Conservation (phyloP, 64 coral and sea anemone genomes). For the Stylophora pistillata region DNA sequence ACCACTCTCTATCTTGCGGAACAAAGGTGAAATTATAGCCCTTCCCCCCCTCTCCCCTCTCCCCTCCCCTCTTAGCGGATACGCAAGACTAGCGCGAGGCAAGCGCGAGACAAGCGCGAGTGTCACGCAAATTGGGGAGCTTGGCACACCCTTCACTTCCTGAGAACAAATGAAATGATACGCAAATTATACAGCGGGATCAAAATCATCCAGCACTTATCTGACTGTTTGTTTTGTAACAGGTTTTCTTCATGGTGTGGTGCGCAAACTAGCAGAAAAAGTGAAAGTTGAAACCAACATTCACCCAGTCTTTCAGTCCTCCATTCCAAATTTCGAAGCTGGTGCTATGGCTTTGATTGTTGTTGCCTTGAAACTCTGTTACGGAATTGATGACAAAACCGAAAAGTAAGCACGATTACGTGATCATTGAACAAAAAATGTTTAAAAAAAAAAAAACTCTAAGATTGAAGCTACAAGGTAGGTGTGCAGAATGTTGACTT, state of each 20-base stretch:
- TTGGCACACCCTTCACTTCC: too few species aligned
- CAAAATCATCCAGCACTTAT: neutral
- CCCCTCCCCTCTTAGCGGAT: too few species aligned
- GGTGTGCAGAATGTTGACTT: too few species aligned
- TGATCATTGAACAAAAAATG: neutral
- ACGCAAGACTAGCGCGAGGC: too few species aligned
- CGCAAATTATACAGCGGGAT: too few species aligned
- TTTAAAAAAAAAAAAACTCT: neutral
- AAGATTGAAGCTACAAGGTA: too few species aligned
- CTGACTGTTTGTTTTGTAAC: neutral
- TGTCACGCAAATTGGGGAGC: too few species aligned
- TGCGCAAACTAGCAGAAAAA: neutral
- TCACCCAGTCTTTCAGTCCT: neutral
- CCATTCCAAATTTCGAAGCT: conserved; percentile 39
- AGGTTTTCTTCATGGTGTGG: conserved; percentile 34
- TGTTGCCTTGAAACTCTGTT: conserved; percentile 65
- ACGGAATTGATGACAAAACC: conserved; percentile 62
- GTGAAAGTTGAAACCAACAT: neutral
- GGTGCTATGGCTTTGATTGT: conserved; percentile 65
- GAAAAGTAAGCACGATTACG: conserved; percentile 15
- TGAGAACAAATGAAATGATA: too few species aligned
- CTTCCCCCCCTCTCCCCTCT: too few species aligned
- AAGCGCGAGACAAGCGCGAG: too few species aligned
- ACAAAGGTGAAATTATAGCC: too few species aligned
- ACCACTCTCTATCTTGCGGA: too few species aligned